These are phyloP conservation scores for Corythucha ciliata DNA, from an alignment of 2,888 invertebrate genomes.

Conservation along the genomic window DNA sequence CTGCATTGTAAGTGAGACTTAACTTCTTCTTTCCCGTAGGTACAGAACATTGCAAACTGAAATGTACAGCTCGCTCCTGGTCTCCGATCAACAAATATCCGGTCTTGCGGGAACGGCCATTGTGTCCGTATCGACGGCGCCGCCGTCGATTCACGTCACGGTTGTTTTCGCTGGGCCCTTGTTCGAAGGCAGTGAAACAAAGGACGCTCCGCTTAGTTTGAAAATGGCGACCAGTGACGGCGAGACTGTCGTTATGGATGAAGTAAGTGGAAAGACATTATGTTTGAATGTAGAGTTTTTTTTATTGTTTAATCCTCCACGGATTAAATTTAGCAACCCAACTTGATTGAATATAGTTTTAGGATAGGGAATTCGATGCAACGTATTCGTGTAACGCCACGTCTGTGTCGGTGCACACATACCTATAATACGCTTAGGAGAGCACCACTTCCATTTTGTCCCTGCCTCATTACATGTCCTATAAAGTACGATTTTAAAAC, in stretches of 20 bases:
- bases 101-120: slow-evolving; percentile 84
- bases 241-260: slow-evolving; percentile 62
- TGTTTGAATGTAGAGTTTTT: background rate
- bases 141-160: slow-evolving; percentile 71
- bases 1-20: no score
- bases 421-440: no score
- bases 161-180: slow-evolving; percentile 68
- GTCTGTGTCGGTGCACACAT: no score
- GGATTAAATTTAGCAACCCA: no score
- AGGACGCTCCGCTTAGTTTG: slow-evolving; percentile 60
- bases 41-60: slow-evolving; percentile 70
- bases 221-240: slow-evolving; percentile 61
- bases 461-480: no score
- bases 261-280: slow-evolving; percentile 44
- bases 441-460: no score
- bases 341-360: no score
- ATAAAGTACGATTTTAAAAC: no score
- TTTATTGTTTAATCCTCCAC: background rate
- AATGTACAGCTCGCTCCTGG: slow-evolving; percentile 68
- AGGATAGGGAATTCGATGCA: no score
- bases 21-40: slow-evolving; percentile 45
- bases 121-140: slow-evolving; percentile 68
- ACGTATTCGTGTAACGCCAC: no score
- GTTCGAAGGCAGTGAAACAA: slow-evolving; percentile 51
- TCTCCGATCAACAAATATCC: slow-evolving; percentile 51